Base-by-base conservation (phyloP, 2,113 vertebrate genomes). In the Apistogramma diplotaenia region DNA sequence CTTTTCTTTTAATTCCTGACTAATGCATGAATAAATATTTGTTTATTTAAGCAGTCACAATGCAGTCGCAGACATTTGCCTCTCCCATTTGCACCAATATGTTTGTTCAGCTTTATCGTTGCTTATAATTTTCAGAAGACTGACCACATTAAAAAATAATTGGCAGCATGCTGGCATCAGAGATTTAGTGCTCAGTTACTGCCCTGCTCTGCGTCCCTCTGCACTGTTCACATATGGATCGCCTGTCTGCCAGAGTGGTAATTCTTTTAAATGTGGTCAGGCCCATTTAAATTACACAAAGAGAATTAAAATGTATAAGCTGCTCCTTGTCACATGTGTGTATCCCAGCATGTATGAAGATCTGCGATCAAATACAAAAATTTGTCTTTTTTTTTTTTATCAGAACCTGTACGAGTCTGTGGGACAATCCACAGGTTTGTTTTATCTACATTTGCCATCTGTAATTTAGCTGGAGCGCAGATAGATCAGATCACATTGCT, bases 61-160 rank as follows among this genome's bases (percentile, higher is more conserved):
- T 27, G 6, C 5, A 5, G 19, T 54, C 56, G 18, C 33, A 23
- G 53, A 46, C 19, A 18, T 51, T 74, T 74, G 2, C 8, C 13
- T 62, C 75, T 62, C 21, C 33, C 54, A 73, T 78, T 87, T 54
- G 29, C 21, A 49, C 60, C 21, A 70, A 71, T 53, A 13, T 21
- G 49, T 55, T 87, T 76, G 81, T 75, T 79, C 77, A 70, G 56
- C 21, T 54, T 76, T 61, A 87, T 56, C 85, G 81, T 25, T 79
- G 75, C 35, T 76, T 82, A 82, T 58, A 83, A 79, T 70, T 65
- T 46, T 72, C 55, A 82, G 74, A 86, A 80, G 81, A 87, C 53
- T 84, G 90, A 72, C 86, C 82, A 77, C 82, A 85, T 88, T 86
- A 84, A 82, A 89, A 70, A 92, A 91, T 89, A 86, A 92, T 89